phyloP scores from a whole-genome alignment of 2,113 vertebrate species.

The Coreoperca whiteheadi region DNA sequence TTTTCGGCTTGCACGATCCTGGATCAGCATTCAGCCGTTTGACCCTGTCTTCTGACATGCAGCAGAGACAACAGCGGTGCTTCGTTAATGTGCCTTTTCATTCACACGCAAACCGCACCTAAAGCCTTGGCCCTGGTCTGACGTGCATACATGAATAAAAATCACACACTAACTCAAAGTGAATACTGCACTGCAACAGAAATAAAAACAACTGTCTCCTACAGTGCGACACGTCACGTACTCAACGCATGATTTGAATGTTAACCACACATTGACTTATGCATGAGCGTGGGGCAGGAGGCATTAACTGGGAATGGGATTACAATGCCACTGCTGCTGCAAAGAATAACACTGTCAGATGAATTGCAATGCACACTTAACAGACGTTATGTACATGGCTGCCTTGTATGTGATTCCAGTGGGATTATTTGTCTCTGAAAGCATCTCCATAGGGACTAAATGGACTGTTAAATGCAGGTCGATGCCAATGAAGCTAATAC shows the following conservation, averaged over 20 bases:
- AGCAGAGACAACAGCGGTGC: conserved; percentile 35
- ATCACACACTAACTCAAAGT: conserved; percentile 66
- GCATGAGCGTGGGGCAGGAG: conserved; percentile 69
- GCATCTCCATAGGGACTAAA: conserved; percentile 55
- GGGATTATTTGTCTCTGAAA: conserved; percentile 62
- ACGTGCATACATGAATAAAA: conserved; percentile 75
- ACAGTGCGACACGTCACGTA: conserved; percentile 52
- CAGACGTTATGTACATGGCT: conserved; percentile 56
- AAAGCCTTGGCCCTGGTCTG: conserved; percentile 69
- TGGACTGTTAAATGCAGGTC: conserved; percentile 57
- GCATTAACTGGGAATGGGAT: conserved; percentile 77
- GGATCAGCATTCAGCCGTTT: conserved; percentile 41
- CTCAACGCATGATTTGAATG: conserved; percentile 74
- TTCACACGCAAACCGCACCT: conserved; percentile 47
- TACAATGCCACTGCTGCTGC: conserved; percentile 58
- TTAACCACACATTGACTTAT: conserved; percentile 79
- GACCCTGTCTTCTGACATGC: conserved; percentile 51
- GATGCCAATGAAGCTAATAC: conserved; percentile 41
- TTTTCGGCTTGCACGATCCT: conserved; percentile 7
- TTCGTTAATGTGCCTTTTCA: conserved; percentile 67
- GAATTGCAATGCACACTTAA: conserved; percentile 69
- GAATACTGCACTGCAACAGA: conserved; percentile 56
- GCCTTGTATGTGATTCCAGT: conserved; percentile 53
- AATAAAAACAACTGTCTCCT: conserved; percentile 78
- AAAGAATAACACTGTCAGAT: conserved; percentile 69